Evolutionary conservation across 2,797 vertebrate genomes (phyloP), one percentile per base, ranked within the genome.

Genomic region (Clamator glandarius): DNA sequence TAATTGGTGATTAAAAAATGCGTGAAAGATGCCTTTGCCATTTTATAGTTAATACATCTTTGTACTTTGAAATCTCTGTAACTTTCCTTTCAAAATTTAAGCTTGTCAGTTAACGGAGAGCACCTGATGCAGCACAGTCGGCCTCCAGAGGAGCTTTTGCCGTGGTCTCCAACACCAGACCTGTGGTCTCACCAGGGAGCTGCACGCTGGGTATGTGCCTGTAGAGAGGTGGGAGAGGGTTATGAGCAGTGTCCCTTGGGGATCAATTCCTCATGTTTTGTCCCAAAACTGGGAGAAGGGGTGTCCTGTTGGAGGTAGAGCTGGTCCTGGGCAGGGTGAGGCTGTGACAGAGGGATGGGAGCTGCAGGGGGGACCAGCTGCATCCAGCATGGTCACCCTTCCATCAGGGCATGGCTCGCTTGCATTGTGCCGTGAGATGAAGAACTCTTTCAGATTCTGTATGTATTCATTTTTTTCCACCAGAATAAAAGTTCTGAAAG

Each of bases 101-200:
- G 10, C 57, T 74, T 29, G 25, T 5, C 15, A 14, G 16, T n/a
- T 36, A 35, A 15, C 29, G 42, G 26, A 35, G 5, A 31, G 5
- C 21, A 8, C 4, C 0, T 5, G 11, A 0, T 6, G 6, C 5
- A 0, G 0, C 1, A 4, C 0, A 29, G 21, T 6, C 61, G n/a
- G 19, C 6, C 52, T n/a, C 1, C 9, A 3, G 81, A 28, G n/a
- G 8, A 89, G 31, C 28, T 33, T 44, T 24, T 13, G 44, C 25
- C 11, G 39, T 6, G 6, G n/a, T 5, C 21, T 35, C 52, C 31
- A 12, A 2, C 25, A 29, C 21, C 33, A 4, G 31, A 33, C 11
- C 52, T 8, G 0, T 0, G 29, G 64, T 44, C 67, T 28, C 8
- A 0, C 28, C 6, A 58, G 5, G 8, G 5, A 33, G 19, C 6